Conservation (phyloP, 1,140 invertebrate species). For the Medauroidea extradentata region DNA sequence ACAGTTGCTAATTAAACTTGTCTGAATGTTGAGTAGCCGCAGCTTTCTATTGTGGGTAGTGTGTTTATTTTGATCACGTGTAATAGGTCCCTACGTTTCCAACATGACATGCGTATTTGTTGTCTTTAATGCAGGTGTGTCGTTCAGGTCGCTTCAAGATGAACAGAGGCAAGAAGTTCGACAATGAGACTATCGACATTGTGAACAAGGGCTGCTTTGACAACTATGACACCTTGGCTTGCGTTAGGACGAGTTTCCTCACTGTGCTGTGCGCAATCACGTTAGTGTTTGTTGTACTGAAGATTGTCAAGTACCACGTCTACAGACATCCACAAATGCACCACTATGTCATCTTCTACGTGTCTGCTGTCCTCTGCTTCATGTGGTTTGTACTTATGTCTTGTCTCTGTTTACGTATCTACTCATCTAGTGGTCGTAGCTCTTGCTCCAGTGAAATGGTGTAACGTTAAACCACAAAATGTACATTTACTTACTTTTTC, state of each 20-base stretch:
- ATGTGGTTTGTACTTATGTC: conserved; percentile 46
- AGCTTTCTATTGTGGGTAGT: too few species aligned
- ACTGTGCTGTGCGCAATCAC: conserved; percentile 44
- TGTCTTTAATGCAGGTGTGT: too few species aligned
- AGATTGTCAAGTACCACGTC: conserved; percentile 47
- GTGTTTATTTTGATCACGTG: too few species aligned
- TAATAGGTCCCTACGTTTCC: too few species aligned
- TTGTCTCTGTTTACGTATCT: too few species aligned
- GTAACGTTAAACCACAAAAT: too few species aligned
- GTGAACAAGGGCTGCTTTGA: conserved; percentile 45
- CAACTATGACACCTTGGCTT: conserved; percentile 45
- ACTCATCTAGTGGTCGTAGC: too few species aligned
- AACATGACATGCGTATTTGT: too few species aligned
- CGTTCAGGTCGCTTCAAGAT: conserved; percentile 6
- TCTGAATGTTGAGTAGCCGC: too few species aligned
- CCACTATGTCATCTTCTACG: conserved; percentile 51
- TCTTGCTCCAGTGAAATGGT: too few species aligned
- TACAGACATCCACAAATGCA: conserved; percentile 47
- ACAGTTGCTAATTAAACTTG: too few species aligned
- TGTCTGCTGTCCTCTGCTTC: conserved; percentile 46
- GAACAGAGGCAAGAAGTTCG: conserved; percentile 33
- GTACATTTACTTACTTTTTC: too few species aligned
- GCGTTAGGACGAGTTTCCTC: conserved; percentile 47
- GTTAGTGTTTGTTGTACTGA: conserved; percentile 44
- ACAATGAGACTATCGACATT: conserved; percentile 45